These are phyloP conservation scores for Anseranas semipalmata DNA, from an alignment of 2,113 vertebrate species.

Conservation along the genomic window DNA sequence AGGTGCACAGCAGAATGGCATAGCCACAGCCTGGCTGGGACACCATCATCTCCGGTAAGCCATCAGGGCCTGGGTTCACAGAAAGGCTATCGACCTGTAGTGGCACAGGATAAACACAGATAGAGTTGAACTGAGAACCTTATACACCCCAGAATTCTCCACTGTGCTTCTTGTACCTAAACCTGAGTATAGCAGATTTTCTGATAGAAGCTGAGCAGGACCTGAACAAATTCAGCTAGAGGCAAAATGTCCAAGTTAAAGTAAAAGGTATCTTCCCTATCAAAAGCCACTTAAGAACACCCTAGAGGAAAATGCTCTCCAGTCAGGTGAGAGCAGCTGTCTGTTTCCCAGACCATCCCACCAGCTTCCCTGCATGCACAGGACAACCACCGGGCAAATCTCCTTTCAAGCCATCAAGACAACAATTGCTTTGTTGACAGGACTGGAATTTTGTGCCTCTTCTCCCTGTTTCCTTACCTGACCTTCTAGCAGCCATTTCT, in stretches of 20 bases:
- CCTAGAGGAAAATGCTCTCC: neutral
- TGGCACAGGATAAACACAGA: neutral
- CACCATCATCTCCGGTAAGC: slow-evolving; percentile 92
- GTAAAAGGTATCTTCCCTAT: neutral
- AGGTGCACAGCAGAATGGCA: slow-evolving; percentile 90
- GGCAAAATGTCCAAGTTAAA: neutral
- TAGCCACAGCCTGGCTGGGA: slow-evolving; percentile 97
- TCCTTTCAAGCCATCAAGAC: neutral
- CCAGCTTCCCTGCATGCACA: neutral
- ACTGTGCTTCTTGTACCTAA: neutral
- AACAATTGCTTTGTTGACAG: neutral
- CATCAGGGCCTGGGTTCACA: slow-evolving; percentile 87
- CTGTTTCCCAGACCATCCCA: neutral
- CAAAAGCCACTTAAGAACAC: neutral
- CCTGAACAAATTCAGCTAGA: neutral
- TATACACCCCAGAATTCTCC: neutral
- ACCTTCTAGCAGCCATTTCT: slow-evolving; percentile 97
- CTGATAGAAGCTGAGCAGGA: neutral
- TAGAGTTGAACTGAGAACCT: neutral
- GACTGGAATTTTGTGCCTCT: neutral
- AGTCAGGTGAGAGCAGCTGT: neutral
- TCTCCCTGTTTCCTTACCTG: slow-evolving; percentile 80
- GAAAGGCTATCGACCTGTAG: slow-evolving; percentile 95
- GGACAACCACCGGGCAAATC: neutral
- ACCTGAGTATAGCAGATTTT: neutral